Base-by-base conservation (phyloP, 2,797 vertebrate genomes). In the Phrynocephalus forsythii region DNA sequence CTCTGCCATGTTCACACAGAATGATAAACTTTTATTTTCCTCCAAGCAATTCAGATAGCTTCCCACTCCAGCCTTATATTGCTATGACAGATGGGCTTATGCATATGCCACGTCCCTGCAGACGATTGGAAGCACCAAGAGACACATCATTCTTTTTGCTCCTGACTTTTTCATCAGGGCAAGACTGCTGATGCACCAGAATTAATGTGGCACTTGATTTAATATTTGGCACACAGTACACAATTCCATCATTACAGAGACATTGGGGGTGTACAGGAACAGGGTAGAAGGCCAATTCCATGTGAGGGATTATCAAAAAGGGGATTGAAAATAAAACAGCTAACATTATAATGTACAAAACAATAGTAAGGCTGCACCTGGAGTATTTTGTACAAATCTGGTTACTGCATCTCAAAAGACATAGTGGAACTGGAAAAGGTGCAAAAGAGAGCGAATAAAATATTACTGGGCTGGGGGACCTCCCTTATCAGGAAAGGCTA, bases 161-260 rank as follows among this genome's bases (percentile, higher is more conserved):
- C 84, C 86, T 69, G 67, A 87, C 84, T 87, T 83, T 86, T 79
- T 92, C 89, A 87, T 85, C 44, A 68, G 89, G 87, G 22, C 63
- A 71, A 75, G 73, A 87, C 78, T 24, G 86, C 86, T 73, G 86
- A 90, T 72, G 85, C 82, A n/a, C 83, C 84, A 92, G 92, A 92
- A 94, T 92, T 82, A 91, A 94, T 77, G 89, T 48, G 48, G 48
- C 83, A 56, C 3, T 83, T 91, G 87, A 92, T 94, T 89, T 88
- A 91, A 63, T 44, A 28, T 8, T 6, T 60, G 44, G 87, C 63
- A 30, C 86, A 79, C 83, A 44, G 81, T 38, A 83, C 82, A 33
- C 33, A 50, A 3, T 88, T 79, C 28, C 28, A 71, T 79, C 60
- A 33, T 85, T 38, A 48, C 33, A 77, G 60, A 68, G 33, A 79